Conservation (phyloP, 2,113 vertebrate genomes). For the Crotalus helleri region DNA sequence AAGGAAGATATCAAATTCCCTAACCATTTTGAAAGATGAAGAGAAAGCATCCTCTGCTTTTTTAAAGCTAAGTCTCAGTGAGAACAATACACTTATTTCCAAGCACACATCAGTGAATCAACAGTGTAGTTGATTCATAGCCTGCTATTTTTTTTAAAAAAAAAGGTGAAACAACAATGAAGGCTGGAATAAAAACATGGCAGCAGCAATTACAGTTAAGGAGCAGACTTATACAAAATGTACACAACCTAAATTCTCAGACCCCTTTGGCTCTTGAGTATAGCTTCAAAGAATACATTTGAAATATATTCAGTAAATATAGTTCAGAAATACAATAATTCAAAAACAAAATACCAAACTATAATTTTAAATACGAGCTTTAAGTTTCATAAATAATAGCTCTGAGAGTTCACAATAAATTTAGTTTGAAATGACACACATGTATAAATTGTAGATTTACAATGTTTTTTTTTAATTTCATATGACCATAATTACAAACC, state of each 20-base stretch:
- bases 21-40: neutral
- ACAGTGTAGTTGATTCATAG: neutral
- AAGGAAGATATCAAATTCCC: neutral
- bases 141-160: neutral
- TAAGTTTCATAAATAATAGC: neutral
- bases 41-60: neutral
- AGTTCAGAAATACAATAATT: neutral
- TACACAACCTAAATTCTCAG: neutral
- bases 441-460: neutral
- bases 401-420: neutral
- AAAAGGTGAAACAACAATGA: neutral
- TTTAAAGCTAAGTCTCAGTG: neutral
- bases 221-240: neutral
- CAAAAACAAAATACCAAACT: neutral
- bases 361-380: neutral
- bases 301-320: neutral
- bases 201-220: neutral
- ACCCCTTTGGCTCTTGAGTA: neutral
- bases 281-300: neutral
- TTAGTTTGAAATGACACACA: neutral
- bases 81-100: neutral
- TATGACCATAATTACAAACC: neutral
- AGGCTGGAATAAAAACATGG: neutral
- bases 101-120: neutral
- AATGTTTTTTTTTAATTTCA: neutral